Base-by-base conservation (phyloP, 1,140 invertebrate species). In the Frieseomelitta varia region DNA sequence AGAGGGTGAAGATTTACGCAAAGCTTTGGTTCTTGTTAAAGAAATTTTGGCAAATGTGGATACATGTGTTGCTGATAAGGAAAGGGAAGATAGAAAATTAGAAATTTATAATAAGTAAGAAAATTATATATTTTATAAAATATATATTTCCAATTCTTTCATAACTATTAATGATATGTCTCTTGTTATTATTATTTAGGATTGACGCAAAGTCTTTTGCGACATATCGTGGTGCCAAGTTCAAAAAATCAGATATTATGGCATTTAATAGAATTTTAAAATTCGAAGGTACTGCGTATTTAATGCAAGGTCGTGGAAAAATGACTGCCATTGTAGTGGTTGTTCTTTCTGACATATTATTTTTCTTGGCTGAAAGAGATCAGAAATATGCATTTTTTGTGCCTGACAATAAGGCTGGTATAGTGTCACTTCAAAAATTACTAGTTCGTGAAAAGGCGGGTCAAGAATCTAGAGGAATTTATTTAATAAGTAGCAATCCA, bases 191-290 rank as follows among this genome's bases (percentile, higher is more conserved):
- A 12, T 75, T 65, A 30, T 63, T 30, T 72, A 94, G 97, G 85
- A 97, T 99, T 71, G 99, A 99, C 94, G 97, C 97, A 4, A 99
- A 99, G 94, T 99, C 98, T 0, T 98, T 97, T 90, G 97, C 98
- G 1, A 96, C 96, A 27, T 98, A 97, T 93, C 96, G 97, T 78
- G 97, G 97, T 55, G 96, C 96, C 84, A 99, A 99, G 92, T 99
- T 99, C 92, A 99, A 98, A 93, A 99, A 99, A 93, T 98, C 98
- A n/a, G 98, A 99, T 94, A 96, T 99, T 85, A 95, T 99, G 68
- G 96, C 97, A 77, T 97, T 97, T 61, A 97, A 97, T 92, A 96
- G 98, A 75, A 97, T 97, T 86, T 95, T 99, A 3, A 97, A 97
- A 95, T 98, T 98, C 91, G 98, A 98, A 95, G 98, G 98, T 0